Base-by-base conservation (phyloP, 2,797 vertebrate species). In the Toxotes lorentzi region DNA sequence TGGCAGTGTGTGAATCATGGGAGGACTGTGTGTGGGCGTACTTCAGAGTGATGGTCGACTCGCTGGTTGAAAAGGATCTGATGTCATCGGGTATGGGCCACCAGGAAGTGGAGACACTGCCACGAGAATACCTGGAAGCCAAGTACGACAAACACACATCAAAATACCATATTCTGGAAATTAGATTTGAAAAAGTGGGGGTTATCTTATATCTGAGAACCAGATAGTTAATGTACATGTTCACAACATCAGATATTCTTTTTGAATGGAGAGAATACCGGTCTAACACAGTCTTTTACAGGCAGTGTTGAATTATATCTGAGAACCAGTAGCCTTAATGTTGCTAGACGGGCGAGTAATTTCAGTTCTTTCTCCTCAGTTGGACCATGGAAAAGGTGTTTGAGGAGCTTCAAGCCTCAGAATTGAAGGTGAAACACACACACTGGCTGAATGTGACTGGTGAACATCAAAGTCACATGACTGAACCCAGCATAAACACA, bases 321-420 rank as follows among this genome's bases (percentile, higher is more conserved):
- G n/a, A n/a, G n/a, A n/a, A n/a, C n/a, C n/a, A n/a, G n/a, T 40
- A 40, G 38, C 10, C 38, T 40, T 11, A 40, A 11, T 40, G 38
- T 11, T 40, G 38, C 10, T 40, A 40, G 38, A 10, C 38, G 1
- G 10, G 9, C 38, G 2, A 40, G 2, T 40, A 10, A 2, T 40
- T 40, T 40, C 9, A 45, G 41, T 16, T 12, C 85, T 87, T 78
- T 38, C 74, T 90, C 89, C 83, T 50, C 91, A 99, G 98, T 51
- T 99, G 98, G 98, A 97, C 96, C 8, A 94, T 97, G 93, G 97
- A 99, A 83, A 98, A 96, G 59, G 97, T 99, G 77, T 99, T 99
- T 92, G 97, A 99, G 89, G 98, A 99, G 79, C 96, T 99, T 80
- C 97, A 97, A 61, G 97, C 97, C 30, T 97, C 97, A 58, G 97